Evolutionary conservation across 2,797 vertebrate species (phyloP).

Genomic region (Meriones psammophilus): DNA sequence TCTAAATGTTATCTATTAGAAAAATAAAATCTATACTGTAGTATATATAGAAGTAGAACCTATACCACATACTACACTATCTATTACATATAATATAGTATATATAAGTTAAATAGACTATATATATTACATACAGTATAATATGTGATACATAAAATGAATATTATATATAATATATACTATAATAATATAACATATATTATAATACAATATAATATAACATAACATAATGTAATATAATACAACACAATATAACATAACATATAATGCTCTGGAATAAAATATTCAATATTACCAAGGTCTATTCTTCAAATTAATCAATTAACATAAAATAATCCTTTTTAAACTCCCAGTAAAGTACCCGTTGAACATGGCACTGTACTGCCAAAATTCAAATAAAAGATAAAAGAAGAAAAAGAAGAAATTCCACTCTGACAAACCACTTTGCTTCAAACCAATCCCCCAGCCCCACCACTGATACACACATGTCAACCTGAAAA

Average conservation of each 20-base stretch:
- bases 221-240: too few species aligned
- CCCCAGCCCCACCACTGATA: neutral
- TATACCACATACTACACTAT: neutral
- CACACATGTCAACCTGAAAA: neutral
- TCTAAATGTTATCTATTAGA: neutral
- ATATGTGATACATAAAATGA: neutral
- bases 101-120: neutral
- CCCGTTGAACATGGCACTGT: neutral
- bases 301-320: neutral
- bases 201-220: neutral
- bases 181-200: too few species aligned
- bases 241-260: neutral
- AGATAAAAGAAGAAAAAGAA: neutral
- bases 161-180: too few species aligned
- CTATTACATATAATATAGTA: neutral
- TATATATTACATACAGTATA: neutral
- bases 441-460: neutral
- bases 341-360: neutral
- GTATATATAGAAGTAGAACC: neutral
- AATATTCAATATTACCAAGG: neutral
- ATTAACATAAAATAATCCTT: constrained; percentile 7
- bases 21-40: neutral
- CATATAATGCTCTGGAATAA: neutral
- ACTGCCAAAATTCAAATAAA: constrained; percentile 29
- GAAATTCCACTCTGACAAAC: neutral